Conservation (phyloP, 2,797 vertebrate species). For the Trematomus bernacchii region DNA sequence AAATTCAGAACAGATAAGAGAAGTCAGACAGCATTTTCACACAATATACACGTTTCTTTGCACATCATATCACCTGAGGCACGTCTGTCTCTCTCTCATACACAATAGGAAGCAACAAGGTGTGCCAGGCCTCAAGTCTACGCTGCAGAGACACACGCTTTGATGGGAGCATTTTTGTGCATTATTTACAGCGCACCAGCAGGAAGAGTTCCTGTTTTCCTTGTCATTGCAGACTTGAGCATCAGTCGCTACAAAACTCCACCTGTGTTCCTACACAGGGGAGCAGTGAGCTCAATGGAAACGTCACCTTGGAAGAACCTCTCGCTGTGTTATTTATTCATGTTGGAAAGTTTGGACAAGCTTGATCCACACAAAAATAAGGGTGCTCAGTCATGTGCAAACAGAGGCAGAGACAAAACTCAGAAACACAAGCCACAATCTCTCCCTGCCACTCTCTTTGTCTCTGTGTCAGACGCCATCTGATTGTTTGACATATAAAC, state of each 20-base stretch:
- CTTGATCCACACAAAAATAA: constrained; percentile 37
- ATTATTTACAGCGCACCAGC: constrained; percentile 30
- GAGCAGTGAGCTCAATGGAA: constrained; percentile 22
- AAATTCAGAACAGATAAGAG: constrained; percentile 23
- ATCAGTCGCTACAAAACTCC: constrained; percentile 41
- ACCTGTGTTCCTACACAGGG: constrained; percentile 9
- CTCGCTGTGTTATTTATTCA: constrained; percentile 15
- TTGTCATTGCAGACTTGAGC: constrained; percentile 23
- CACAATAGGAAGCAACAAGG: constrained; percentile 43
- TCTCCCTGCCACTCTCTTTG: constrained; percentile 21
- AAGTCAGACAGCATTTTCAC: not conserved
- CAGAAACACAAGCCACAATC: constrained; percentile 41
- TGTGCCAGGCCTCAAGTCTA: constrained; percentile 14
- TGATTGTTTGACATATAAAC: constrained; percentile 63
- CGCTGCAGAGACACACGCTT: constrained; percentile 34
- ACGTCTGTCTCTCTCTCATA: constrained; percentile 13
- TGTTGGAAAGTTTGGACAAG: constrained; percentile 41
- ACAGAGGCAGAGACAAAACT: constrained; percentile 35
- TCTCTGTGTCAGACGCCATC: constrained; percentile 48
- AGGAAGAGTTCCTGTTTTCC: constrained; percentile 18
- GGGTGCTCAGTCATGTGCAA: constrained; percentile 39
- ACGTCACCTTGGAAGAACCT: constrained; percentile 35
- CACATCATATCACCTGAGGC: constrained; percentile 31
- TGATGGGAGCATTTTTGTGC: constrained; percentile 42
- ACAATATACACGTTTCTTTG: constrained; percentile 12